These are phyloP conservation scores for Girardinus metallicus DNA, from an alignment of 2,797 vertebrate genomes.

Conservation along the genomic window DNA sequence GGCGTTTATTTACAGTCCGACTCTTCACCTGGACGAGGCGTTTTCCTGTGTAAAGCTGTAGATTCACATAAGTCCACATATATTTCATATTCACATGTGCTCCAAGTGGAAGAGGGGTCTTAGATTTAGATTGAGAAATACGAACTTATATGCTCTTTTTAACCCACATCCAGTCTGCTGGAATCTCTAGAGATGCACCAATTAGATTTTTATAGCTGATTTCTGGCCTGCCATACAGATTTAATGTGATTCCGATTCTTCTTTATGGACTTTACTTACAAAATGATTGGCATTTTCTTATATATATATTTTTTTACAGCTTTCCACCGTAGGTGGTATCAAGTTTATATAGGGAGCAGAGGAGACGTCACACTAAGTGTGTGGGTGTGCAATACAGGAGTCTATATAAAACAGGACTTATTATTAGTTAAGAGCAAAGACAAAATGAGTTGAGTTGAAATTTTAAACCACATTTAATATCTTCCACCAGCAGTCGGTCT, in stretches of 20 bases:
- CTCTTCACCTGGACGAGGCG: neutral
- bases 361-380: neutral
- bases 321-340: neutral
- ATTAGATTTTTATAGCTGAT: neutral
- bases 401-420: neutral
- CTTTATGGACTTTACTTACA: neutral
- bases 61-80: slow-evolving; percentile 12
- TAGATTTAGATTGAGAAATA: neutral
- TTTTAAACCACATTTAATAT: neutral
- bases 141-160: neutral
- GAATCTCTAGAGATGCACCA: neutral
- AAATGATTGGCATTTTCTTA: too few species aligned
- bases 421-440: neutral
- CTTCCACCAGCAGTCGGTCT: neutral
- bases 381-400: neutral
- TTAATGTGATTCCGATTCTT: neutral
- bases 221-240: neutral
- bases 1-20: neutral
- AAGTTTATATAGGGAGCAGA: neutral
- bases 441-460: neutral
- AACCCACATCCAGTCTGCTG: neutral
- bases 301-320: neutral
- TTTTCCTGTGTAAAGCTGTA: slow-evolving; percentile 7
- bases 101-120: neutral
- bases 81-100: neutral